Evolutionary conservation across 2,888 invertebrate species (phyloP).

Genomic region (Torymus texanus): DNA sequence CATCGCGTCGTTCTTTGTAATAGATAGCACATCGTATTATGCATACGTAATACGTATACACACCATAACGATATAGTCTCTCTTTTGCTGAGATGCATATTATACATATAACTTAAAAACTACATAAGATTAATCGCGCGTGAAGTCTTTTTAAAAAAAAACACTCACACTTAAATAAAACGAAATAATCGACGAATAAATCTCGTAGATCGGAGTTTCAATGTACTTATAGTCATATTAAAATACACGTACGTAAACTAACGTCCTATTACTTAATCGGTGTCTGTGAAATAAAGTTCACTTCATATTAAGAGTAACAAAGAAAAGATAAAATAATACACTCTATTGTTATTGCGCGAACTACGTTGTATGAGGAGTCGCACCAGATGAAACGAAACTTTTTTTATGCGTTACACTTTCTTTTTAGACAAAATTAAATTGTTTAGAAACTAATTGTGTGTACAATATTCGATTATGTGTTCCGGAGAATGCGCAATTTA

Average conservation of each 20-base stretch:
- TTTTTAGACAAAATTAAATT: neutral
- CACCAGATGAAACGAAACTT: neutral
- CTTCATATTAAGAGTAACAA: slow-evolving; percentile 49
- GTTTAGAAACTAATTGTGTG: slow-evolving; percentile 25
- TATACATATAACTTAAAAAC: slow-evolving; percentile 52
- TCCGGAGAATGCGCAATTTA: slow-evolving; percentile 38
- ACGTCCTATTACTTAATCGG: slow-evolving; percentile 64
- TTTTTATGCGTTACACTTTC: slow-evolving; percentile 28
- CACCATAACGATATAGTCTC: slow-evolving; percentile 57
- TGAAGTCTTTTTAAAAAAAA: slow-evolving; percentile 58
- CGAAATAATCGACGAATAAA: slow-evolving; percentile 44
- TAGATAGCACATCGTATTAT: slow-evolving; percentile 47
- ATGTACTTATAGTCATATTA: slow-evolving; percentile 58
- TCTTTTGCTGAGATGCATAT: slow-evolving; percentile 54
- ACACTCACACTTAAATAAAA: slow-evolving; percentile 44
- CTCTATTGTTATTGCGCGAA: slow-evolving; percentile 30
- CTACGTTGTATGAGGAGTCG: slow-evolving; percentile 10
- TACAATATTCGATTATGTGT: slow-evolving; percentile 30
- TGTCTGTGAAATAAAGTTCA: slow-evolving; percentile 62
- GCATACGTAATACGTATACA: slow-evolving; percentile 49
- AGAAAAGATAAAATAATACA: slow-evolving; percentile 31
- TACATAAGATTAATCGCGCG: slow-evolving; percentile 52
- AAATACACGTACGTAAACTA: slow-evolving; percentile 51
- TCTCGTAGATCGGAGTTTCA: slow-evolving; percentile 57
- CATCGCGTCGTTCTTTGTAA: slow-evolving; percentile 45